phyloP scores from a whole-genome alignment of 2,113 vertebrate species.

The Xiphophorus couchianus region DNA sequence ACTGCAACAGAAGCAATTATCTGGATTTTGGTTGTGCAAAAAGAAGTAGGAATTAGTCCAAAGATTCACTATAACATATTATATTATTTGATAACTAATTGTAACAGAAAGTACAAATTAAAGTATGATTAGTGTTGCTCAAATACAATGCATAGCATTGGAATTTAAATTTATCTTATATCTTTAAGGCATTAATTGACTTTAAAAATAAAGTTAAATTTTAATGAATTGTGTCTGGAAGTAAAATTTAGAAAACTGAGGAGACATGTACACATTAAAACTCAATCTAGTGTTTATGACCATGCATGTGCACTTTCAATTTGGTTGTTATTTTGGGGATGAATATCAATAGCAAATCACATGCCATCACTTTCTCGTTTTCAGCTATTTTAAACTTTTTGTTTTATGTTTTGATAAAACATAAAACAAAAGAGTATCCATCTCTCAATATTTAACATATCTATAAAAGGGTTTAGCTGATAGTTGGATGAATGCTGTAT shows the following conservation, averaged over 20 bases:
- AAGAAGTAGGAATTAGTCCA: background rate
- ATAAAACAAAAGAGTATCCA: background rate
- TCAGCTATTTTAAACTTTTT: background rate
- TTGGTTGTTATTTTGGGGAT: no score
- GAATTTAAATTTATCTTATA: background rate
- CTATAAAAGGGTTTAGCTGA: conserved; percentile 11
- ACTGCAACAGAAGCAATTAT: background rate
- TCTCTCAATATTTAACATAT: conserved; percentile 36
- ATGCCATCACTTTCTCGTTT: background rate
- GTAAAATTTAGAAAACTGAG: background rate
- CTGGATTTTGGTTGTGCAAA: background rate
- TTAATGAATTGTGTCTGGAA: background rate
- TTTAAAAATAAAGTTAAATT: background rate
- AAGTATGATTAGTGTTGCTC: background rate
- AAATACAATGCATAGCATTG: background rate
- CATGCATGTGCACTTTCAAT: background rate
- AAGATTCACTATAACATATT: background rate
- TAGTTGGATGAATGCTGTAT: conserved; percentile 55
- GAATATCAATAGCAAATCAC: background rate
- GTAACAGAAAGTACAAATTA: background rate
- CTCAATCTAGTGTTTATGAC: background rate
- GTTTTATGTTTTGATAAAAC: background rate
- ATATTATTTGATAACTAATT: background rate
- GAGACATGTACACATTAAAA: background rate
- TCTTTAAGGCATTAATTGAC: background rate